A percentile compares a stretch with the other conserved stretches of the same genome.
Conservation (phyloP, 2,888 invertebrate genomes). For the Eulithis testata region DNA sequence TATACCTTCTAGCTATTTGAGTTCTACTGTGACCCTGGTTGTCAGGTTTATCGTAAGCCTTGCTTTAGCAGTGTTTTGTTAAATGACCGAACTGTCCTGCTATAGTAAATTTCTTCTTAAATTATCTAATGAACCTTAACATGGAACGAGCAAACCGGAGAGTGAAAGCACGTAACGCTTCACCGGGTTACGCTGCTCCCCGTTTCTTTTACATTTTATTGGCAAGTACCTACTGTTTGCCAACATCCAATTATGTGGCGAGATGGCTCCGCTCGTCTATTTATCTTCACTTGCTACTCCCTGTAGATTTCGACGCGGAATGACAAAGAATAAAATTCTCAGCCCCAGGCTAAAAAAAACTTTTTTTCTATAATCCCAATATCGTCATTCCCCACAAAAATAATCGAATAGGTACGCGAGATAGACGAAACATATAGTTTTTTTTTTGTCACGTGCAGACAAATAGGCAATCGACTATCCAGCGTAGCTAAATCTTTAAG, state of each 20-base stretch:
- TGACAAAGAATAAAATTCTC: too few species aligned
- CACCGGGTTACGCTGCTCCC: slow-evolving; percentile 64
- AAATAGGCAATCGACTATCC: not conserved
- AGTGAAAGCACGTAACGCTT: slow-evolving; percentile 77
- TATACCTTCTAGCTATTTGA: too few species aligned
- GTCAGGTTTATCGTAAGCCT: too few species aligned
- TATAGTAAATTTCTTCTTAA: slow-evolving; percentile 24
- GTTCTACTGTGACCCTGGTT: too few species aligned
- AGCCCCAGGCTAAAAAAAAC: too few species aligned
- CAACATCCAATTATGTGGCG: slow-evolving; percentile 54
- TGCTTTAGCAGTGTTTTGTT: too few species aligned
- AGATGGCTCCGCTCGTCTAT: slow-evolving; percentile 53
- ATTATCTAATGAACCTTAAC: slow-evolving; percentile 51
- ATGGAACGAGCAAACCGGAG: slow-evolving; percentile 55
- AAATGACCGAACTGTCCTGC: not conserved
- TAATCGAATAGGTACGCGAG: too few species aligned
- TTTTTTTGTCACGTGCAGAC: not conserved
- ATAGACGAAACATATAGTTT: not conserved
- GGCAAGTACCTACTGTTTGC: slow-evolving; percentile 63
- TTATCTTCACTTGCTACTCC: slow-evolving; percentile 42
- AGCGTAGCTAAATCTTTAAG: not conserved
- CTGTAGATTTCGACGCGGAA: not conserved
- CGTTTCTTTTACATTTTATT: slow-evolving; percentile 60
- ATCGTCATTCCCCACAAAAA: too few species aligned
- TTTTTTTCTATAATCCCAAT: too few species aligned